phyloP scores from a whole-genome alignment of 2,113 vertebrate genomes.

The Pteropus alecto region DNA sequence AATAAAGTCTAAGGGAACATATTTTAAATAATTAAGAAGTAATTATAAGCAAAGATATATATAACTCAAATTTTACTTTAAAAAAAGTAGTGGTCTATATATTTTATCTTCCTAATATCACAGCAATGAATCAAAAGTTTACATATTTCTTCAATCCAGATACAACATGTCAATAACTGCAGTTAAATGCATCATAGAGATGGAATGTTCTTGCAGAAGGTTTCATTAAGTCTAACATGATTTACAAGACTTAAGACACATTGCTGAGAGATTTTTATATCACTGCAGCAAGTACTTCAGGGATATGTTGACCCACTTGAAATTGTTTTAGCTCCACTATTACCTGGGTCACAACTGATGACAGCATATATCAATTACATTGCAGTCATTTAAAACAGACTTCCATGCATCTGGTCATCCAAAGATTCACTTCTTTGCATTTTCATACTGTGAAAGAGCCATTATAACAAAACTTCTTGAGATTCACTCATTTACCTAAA shows the following conservation, averaged over 20 bases:
- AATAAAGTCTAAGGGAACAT: slow-evolving; percentile 31
- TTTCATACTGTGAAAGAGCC: slow-evolving; percentile 61
- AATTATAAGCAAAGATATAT: slow-evolving; percentile 45
- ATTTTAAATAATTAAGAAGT: slow-evolving; percentile 58
- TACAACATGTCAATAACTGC: slow-evolving; percentile 66
- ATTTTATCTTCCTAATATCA: slow-evolving; percentile 48
- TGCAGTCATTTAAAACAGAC: slow-evolving; percentile 76
- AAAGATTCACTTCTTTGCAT: slow-evolving; percentile 72
- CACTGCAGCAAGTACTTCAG: slow-evolving; percentile 78
- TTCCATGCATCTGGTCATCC: slow-evolving; percentile 72
- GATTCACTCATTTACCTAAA: slow-evolving; percentile 69
- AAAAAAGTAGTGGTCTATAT: neutral
- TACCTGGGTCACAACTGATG: slow-evolving; percentile 83
- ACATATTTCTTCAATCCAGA: slow-evolving; percentile 79
- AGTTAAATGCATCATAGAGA: slow-evolving; percentile 77
- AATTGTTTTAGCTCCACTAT: slow-evolving; percentile 83
- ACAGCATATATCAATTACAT: slow-evolving; percentile 81
- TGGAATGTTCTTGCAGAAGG: slow-evolving; percentile 69
- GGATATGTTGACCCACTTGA: slow-evolving; percentile 79
- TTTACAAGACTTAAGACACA: slow-evolving; percentile 80
- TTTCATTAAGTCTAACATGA: slow-evolving; percentile 83
- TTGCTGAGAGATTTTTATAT: slow-evolving; percentile 81
- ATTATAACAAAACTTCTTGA: slow-evolving; percentile 56
- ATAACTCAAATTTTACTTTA: neutral
- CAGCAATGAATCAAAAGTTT: slow-evolving; percentile 73